Evolutionary conservation across 2,113 vertebrate genomes (phyloP).

Genomic region (Protomyctophum bolini): DNA sequence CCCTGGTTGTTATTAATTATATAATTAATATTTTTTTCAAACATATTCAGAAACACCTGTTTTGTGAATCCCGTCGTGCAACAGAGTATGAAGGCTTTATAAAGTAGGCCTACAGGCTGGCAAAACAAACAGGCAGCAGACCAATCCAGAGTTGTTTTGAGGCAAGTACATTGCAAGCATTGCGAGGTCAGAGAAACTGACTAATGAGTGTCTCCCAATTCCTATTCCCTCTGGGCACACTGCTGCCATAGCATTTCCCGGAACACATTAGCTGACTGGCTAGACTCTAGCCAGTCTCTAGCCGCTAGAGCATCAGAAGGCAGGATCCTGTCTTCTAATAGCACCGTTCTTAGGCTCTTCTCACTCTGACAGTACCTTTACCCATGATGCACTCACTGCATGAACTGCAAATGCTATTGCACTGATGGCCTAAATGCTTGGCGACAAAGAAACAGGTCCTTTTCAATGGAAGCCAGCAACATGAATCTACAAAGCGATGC

Average conservation of each 20-base stretch:
- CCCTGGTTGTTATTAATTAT: no score
- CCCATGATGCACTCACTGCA: slow-evolving; percentile 9
- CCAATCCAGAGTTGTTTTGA: neutral
- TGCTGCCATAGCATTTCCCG: slow-evolving; percentile 57
- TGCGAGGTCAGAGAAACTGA: slow-evolving; percentile 29
- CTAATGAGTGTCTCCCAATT: slow-evolving; percentile 31
- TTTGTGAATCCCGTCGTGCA: no score
- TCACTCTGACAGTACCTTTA: slow-evolving; percentile 35
- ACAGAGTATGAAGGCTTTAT: no score
- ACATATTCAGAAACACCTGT: no score
- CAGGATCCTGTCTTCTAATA: slow-evolving; percentile 56
- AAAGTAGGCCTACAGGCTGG: neutral
- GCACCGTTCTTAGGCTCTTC: slow-evolving; percentile 32
- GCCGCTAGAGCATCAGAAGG: slow-evolving; percentile 34
- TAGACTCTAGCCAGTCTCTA: no score
- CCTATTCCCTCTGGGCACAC: slow-evolving; percentile 36
- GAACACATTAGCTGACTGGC: slow-evolving; percentile 60
- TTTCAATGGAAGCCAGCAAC: no score
- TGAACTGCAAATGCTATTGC: neutral
- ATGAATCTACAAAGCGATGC: no score
- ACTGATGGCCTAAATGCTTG: slow-evolving; percentile 14
- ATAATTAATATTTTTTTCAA: no score
- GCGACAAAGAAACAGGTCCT: no score
- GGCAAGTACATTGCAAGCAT: slow-evolving; percentile 34
- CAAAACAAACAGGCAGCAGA: neutral